Conservation (phyloP, 2,113 vertebrate species). For the Cinclus mexicanus region DNA sequence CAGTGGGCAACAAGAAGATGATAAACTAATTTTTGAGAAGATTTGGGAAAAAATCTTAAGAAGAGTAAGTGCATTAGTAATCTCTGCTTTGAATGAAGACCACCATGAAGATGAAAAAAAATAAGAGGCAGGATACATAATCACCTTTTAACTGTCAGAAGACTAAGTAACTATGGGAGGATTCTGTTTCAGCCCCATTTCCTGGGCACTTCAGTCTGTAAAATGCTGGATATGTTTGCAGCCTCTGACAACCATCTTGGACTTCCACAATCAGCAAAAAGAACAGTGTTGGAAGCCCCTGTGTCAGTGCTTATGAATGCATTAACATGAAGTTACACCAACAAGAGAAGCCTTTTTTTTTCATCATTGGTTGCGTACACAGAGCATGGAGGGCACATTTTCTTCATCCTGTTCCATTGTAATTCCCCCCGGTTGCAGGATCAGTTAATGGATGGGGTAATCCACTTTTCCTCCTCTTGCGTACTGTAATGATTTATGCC, state of each 20-base stretch:
- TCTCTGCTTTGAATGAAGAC: background rate
- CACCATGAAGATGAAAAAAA: background rate
- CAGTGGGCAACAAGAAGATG: background rate
- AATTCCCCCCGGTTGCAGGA: background rate
- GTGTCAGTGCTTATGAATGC: background rate
- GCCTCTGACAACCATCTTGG: background rate
- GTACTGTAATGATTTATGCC: background rate
- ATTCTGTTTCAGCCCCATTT: background rate
- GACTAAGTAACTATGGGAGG: background rate
- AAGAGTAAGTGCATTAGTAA: background rate
- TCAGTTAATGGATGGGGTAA: background rate
- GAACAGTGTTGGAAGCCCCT: background rate
- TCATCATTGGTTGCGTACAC: background rate
- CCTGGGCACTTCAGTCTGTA: background rate
- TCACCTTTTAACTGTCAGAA: background rate
- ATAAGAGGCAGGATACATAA: background rate
- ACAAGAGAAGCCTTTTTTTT: background rate
- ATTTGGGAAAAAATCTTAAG: background rate
- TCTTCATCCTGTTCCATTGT: background rate
- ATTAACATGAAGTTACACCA: too few species aligned
- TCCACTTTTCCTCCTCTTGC: background rate
- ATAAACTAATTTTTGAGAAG: background rate
- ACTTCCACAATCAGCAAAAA: background rate
- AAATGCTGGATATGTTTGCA: background rate
- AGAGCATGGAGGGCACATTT: background rate